These are phyloP conservation scores for Apolygus lucorum DNA, from an alignment of 1,140 invertebrate genomes.

Conservation along the genomic window DNA sequence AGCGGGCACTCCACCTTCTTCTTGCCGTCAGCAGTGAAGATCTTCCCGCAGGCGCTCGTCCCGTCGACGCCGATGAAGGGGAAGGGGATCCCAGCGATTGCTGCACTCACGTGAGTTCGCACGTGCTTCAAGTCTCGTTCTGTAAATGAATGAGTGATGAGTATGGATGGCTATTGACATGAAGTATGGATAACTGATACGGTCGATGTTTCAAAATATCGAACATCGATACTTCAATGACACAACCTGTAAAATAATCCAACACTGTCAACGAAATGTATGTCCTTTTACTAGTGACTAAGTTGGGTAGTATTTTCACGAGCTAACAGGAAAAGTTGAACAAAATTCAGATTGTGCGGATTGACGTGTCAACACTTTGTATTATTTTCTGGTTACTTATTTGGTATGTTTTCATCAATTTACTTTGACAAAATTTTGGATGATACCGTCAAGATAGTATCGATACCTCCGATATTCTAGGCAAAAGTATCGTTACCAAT, in stretches of 20 bases:
- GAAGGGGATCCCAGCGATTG: slow-evolving; percentile 49
- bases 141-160: slow-evolving; percentile 35
- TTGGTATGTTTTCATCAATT: no score
- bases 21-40: slow-evolving; percentile 47
- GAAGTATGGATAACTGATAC: not conserved
- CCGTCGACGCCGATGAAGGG: slow-evolving; percentile 68
- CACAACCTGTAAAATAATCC: not conserved
- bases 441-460: no score
- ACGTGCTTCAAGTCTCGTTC: slow-evolving; percentile 42
- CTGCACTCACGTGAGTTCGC: slow-evolving; percentile 49
- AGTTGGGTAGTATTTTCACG: no score
- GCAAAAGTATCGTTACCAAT: no score
- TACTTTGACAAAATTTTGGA: no score
- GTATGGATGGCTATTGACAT: not conserved
- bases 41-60: slow-evolving; percentile 53
- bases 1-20: slow-evolving; percentile 54
- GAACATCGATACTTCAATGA: not conserved
- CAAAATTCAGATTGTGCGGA: no score
- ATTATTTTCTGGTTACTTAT: no score
- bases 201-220: not conserved
- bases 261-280: not conserved
- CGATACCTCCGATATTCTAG: no score
- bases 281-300: not conserved
- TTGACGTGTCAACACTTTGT: no score
- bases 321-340: no score